Evolutionary conservation across 1,140 invertebrate genomes (phyloP).

Genomic region (Cotesia vestalis): DNA sequence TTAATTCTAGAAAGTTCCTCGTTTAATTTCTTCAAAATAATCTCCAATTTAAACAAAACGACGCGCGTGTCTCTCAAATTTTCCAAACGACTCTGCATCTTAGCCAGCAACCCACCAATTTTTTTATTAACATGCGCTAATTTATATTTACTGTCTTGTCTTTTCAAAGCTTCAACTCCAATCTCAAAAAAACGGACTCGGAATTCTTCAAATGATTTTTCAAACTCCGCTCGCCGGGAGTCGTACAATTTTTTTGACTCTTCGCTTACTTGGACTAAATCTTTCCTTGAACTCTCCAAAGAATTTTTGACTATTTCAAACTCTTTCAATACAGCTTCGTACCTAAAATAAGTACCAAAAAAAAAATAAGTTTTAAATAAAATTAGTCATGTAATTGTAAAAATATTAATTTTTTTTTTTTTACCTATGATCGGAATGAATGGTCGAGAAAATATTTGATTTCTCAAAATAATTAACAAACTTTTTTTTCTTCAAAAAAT

Average conservation of each 20-base stretch:
- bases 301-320: slow-evolving; percentile 12
- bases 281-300: slow-evolving; percentile 12
- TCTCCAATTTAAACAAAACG: slow-evolving; percentile 26
- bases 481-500: slow-evolving; percentile 30
- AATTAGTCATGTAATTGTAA: not conserved
- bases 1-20: slow-evolving; percentile 26
- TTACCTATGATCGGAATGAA: slow-evolving; percentile 26
- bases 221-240: slow-evolving; percentile 22
- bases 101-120: slow-evolving; percentile 26
- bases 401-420: slow-evolving; percentile 9
- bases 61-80: slow-evolving; percentile 38
- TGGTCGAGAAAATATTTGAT: slow-evolving; percentile 4
- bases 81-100: slow-evolving; percentile 16
- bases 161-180: not conserved
- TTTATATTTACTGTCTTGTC: slow-evolving; percentile 21
- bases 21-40: slow-evolving; percentile 12
- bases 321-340: slow-evolving; percentile 28
- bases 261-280: slow-evolving; percentile 29
- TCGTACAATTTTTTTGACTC: slow-evolving; percentile 22
- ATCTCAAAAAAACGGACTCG: slow-evolving; percentile 30
- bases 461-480: slow-evolving; percentile 31
- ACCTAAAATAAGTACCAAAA: slow-evolving; percentile 11
- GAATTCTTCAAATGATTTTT: slow-evolving; percentile 31
- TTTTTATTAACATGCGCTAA: slow-evolving; percentile 14
- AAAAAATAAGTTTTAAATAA: not conserved